phyloP scores from a whole-genome alignment of 2,888 invertebrate genomes.

The Scelioninae gen. 1 region DNA sequence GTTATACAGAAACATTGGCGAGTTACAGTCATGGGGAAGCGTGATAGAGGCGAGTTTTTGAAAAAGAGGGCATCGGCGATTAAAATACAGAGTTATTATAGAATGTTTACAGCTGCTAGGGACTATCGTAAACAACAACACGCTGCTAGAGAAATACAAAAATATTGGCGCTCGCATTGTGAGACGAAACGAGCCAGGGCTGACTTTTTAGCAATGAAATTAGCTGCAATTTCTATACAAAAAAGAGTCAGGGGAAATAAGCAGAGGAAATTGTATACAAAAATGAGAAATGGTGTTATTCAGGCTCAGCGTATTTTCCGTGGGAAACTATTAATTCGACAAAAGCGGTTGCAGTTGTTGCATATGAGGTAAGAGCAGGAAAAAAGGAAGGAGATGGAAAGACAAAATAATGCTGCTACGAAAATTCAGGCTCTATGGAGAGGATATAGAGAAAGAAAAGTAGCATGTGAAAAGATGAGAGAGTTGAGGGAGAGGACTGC shows the following conservation, averaged over 20 bases:
- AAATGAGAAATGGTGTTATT: slow-evolving; percentile 6
- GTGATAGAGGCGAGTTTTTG: slow-evolving; percentile 62
- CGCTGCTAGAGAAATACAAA: slow-evolving; percentile 85
- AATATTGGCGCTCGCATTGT: slow-evolving; percentile 83
- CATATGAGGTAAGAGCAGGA: neutral
- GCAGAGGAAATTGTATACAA: neutral
- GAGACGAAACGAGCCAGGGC: slow-evolving; percentile 74
- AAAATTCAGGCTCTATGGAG: neutral
- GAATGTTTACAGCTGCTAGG: slow-evolving; percentile 75
- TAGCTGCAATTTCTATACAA: slow-evolving; percentile 74
- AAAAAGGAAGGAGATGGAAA: neutral
- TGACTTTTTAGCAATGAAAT: slow-evolving; percentile 74
- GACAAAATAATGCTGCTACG: neutral
- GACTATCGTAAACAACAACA: slow-evolving; percentile 65
- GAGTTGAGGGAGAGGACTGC: neutral
- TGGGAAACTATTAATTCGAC: no score
- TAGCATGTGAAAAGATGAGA: neutral
- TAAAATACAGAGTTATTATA: slow-evolving; percentile 83
- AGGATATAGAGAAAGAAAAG: neutral
- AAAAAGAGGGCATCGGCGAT: slow-evolving; percentile 77
- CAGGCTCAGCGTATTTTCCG: slow-evolving; percentile 39
- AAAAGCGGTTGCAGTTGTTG: no score
- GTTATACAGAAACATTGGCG: slow-evolving; percentile 83
- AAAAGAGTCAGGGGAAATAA: slow-evolving; percentile 42
- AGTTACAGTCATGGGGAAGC: slow-evolving; percentile 76